A percentile compares a stretch with the other conserved stretches of the same genome.
These are phyloP conservation scores for Melinopterus prodromus DNA, from an alignment of 2,888 invertebrate genomes.

Conservation along the genomic window DNA sequence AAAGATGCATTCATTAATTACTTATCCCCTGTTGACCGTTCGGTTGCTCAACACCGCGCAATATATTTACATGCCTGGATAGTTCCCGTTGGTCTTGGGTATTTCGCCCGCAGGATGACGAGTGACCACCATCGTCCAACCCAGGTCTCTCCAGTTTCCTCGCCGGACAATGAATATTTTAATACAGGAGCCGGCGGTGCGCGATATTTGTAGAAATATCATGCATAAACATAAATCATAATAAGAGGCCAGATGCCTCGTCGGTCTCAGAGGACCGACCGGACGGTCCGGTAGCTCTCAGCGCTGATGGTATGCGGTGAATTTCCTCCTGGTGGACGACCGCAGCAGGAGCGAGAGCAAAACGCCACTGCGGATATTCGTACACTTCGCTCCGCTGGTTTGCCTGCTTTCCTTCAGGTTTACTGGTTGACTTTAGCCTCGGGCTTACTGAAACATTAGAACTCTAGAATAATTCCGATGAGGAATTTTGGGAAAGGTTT, in stretches of 20 bases:
- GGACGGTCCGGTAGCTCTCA: slow-evolving; percentile 17
- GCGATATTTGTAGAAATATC: slow-evolving; percentile 40
- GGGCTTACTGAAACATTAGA: neutral
- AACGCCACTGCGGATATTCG: slow-evolving; percentile 29
- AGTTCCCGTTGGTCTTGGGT: too few relatives aligned
- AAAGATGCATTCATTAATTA: too few relatives aligned
- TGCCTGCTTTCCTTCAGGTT: neutral
- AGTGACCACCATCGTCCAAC: neutral
- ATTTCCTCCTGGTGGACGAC: slow-evolving; percentile 29
- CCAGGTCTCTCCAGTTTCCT: slow-evolving; percentile 19
- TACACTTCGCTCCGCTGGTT: neutral
- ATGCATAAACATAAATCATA: slow-evolving; percentile 41
- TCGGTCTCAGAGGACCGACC: slow-evolving; percentile 32
- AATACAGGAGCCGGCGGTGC: slow-evolving; percentile 30
- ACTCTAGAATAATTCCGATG: neutral
- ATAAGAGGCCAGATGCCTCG: slow-evolving; percentile 33
- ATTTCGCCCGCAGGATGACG: too few relatives aligned
- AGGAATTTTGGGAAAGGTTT: neutral
- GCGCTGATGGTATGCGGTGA: slow-evolving; percentile 20
- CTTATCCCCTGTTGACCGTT: too few relatives aligned
- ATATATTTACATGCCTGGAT: too few relatives aligned
- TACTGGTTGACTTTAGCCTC: neutral
- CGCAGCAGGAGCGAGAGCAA: slow-evolving; percentile 28
- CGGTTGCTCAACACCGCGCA: too few relatives aligned
- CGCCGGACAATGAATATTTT: slow-evolving; percentile 38